Evolutionary conservation across 2,888 invertebrate species (phyloP).

Genomic region (Drosophila phalerata): DNA sequence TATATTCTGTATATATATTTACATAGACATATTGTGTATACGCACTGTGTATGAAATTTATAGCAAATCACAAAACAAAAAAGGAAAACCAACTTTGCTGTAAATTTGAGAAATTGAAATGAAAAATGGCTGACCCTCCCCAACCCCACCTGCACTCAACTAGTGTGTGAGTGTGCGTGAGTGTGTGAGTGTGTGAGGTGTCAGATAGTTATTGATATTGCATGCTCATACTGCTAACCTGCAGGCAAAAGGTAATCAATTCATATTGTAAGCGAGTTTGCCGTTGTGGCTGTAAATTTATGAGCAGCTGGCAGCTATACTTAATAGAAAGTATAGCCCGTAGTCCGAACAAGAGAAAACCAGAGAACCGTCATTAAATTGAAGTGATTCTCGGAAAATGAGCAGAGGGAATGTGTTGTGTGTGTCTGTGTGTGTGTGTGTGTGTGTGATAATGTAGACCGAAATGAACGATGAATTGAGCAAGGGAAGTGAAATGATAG

Average conservation of each 20-base stretch:
- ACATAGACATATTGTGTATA: constrained; percentile 14
- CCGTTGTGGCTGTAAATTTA: constrained; percentile 53
- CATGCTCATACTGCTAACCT: constrained; percentile 32
- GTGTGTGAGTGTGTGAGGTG: constrained; percentile 13
- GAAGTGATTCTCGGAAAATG: constrained; percentile 51
- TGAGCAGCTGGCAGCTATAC: constrained; percentile 44
- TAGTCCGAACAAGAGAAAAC: constrained; percentile 11
- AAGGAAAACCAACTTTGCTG: constrained; percentile 20
- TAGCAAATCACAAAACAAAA: constrained; percentile 32
- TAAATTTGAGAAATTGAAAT: constrained; percentile 63
- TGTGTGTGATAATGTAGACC: constrained; percentile 6
- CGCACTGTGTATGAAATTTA: constrained; percentile 22
- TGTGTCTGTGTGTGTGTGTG: not conserved
- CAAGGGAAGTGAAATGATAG: constrained; percentile 32
- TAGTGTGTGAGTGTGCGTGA: constrained; percentile 8
- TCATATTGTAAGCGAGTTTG: constrained; percentile 60
- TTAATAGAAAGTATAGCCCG: constrained; percentile 31
- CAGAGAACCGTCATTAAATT: constrained; percentile 57
- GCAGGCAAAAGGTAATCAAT: constrained; percentile 66
- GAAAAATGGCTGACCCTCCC: constrained; percentile 58
- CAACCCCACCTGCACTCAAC: not conserved
- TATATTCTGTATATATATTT: not conserved
- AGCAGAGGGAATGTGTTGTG: constrained; percentile 17
- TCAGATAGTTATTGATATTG: constrained; percentile 73
- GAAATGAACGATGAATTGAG: constrained; percentile 33